These are phyloP conservation scores for Actinia equina DNA, from an alignment of 64 coral and sea anemone genomes.

Conservation along the genomic window DNA sequence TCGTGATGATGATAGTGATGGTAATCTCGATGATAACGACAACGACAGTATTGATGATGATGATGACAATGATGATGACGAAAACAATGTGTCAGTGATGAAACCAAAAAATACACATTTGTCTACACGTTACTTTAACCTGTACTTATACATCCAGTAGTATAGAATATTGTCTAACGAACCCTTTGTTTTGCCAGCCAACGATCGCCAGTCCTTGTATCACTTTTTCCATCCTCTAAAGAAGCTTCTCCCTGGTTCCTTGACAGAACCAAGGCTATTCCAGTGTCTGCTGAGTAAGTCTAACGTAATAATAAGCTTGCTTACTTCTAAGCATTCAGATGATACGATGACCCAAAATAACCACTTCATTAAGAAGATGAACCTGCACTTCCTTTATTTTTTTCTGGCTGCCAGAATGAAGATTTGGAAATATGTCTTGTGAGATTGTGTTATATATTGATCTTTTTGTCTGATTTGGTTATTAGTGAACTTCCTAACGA, in stretches of 20 bases:
- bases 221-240: constrained; percentile 84
- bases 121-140: too few relatives aligned
- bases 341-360: too few relatives aligned
- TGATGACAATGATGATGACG: too few relatives aligned
- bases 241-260: constrained; percentile 79
- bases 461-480: neutral
- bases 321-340: neutral
- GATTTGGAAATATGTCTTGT: too few relatives aligned
- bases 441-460: too few relatives aligned
- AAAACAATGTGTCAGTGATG: too few relatives aligned
- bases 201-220: constrained; percentile 88
- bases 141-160: too few relatives aligned
- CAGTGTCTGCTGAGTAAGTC: constrained; percentile 81
- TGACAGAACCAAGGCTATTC: constrained; percentile 75
- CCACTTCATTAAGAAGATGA: too few relatives aligned
- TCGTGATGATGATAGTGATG: neutral
- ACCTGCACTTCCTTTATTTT: too few relatives aligned
- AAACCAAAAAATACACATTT: too few relatives aligned
- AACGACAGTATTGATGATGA: too few relatives aligned
- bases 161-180: neutral
- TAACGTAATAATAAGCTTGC: neutral
- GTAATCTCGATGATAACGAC: neutral
- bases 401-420: too few relatives aligned
- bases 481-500: constrained; percentile 9
- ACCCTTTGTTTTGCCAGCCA: constrained; percentile 40